Evolutionary conservation across 2,113 vertebrate genomes (phyloP), one percentile per base, ranked within the genome.

Genomic region (Elanoides forficatus): DNA sequence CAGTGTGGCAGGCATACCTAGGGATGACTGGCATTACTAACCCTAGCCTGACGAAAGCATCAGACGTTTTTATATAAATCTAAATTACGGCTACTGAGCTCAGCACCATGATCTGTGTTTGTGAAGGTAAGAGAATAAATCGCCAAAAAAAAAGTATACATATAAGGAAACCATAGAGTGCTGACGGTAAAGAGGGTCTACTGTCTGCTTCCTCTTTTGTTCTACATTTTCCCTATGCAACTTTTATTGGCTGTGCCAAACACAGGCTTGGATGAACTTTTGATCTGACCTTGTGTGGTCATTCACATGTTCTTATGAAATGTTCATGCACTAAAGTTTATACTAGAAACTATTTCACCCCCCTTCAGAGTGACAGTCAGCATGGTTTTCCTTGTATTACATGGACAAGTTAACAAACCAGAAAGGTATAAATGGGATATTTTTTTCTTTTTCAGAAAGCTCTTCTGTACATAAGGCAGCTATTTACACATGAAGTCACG

Each of bases 111-210:
- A 66, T 56, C 34, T 58, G 4, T 36, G 23, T 56, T 85, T 53
- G 10, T 81, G 50, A 85, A 80, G 15, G 20, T 40, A 85, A 68
- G 38, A 81, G 25, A 88, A 86, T 50, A 90, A 90, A 73, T 8
- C 10, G 48, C 6, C 0, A 29, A 42, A 32, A 22, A n/a, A 19
- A 22, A 4, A 15, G 2, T 19, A 5, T 23, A 38, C 1, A 0
- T 20, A 21, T 34, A 80, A 80, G 40, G 9, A 88, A 93, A 38
- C 13, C 27, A 59, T 1, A 25, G 27, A 76, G 3, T 32, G 9
- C 21, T 86, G 26, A 21, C 3, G 1, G 25, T 38, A 62, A 76
- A 73, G 21, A 43, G 8, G 7, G 4, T 40, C 10, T 23, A 53
- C 26, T 36, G 5, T 50, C 36, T 80, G 19, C 27, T 89, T 88